These are phyloP conservation scores for Lepilemur septentrionalis DNA, from an alignment of 2,797 vertebrate species.

Conservation along the genomic window DNA sequence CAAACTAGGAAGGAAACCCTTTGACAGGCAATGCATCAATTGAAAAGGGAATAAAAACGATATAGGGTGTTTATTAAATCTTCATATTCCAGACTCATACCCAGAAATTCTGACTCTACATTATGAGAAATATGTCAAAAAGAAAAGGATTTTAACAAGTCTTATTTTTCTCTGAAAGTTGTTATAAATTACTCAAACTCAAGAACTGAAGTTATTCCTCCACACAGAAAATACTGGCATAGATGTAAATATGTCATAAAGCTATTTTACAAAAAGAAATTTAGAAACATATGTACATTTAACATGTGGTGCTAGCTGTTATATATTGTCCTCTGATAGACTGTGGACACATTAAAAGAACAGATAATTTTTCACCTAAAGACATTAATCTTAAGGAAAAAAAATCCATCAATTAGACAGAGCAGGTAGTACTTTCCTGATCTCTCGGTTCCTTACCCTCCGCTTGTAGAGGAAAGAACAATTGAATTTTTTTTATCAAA, in stretches of 20 bases:
- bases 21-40: background rate
- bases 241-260: background rate
- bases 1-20: background rate
- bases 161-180: background rate
- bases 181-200: background rate
- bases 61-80: background rate
- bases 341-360: background rate
- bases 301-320: background rate
- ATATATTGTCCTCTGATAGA: background rate
- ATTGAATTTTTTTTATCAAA: slow-evolving; percentile 43
- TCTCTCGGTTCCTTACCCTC: background rate
- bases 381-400: slow-evolving; percentile 47
- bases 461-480: background rate
- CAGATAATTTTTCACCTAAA: slow-evolving; percentile 48
- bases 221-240: background rate
- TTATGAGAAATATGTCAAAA: background rate
- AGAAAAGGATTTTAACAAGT: background rate
- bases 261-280: background rate
- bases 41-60: background rate
- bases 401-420: slow-evolving; percentile 33
- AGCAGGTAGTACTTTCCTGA: slow-evolving; percentile 27
- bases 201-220: background rate
- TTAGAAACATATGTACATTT: background rate
- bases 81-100: background rate
- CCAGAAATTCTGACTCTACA: background rate